Base-by-base conservation (phyloP, 2,888 invertebrate species). In the Epinotia demarniana region DNA sequence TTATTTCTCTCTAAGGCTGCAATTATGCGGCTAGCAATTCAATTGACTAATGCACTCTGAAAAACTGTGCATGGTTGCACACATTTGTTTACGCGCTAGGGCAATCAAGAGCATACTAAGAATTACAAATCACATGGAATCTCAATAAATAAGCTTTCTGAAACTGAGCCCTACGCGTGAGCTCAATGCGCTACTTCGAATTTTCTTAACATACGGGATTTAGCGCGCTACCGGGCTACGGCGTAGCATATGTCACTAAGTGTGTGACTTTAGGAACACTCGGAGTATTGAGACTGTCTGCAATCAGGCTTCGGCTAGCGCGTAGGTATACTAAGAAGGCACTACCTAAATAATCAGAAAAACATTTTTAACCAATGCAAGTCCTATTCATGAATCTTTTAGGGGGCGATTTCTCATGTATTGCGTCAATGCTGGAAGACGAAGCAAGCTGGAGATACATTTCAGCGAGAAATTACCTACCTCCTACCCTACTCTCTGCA, bases 401-500 rank as follows among this genome's bases (percentile, higher is more conserved):
- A 23, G 1, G 23, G 23, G 23, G 23, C 23, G 46, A 4, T 13
- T 12, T 46, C 6, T 16, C 16, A 49, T 53, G 33, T 27, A 46
- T 46, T 46, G 12, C 46, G 19, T 3, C 43, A 43, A 13, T 49
- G 23, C n/a, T n/a, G 13, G 43, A 68, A 9, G 57, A 60, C 46
- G 27, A 69, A 69, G 58, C 68, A 18, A 67, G 12, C 0, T 60
- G 43, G 58, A 58, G 57, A 69, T 60, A 46, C 60, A 60, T 23
- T 60, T 69, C 58, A 60, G 60, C n/a, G 69, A 60, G 60, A 69
- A 39, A 23, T 57, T 43, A 18, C 8, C 33, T 27, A 23, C 1
- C 23, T 23, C 1, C 2, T 23, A 23, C 33, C 66, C 58, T 58
- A 69, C 60, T 69, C 46, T 69, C 58, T 46, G 58, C 46, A 27